Evolutionary conservation across 2,797 vertebrate species (phyloP).

Genomic region (Spheniscus humboldti): DNA sequence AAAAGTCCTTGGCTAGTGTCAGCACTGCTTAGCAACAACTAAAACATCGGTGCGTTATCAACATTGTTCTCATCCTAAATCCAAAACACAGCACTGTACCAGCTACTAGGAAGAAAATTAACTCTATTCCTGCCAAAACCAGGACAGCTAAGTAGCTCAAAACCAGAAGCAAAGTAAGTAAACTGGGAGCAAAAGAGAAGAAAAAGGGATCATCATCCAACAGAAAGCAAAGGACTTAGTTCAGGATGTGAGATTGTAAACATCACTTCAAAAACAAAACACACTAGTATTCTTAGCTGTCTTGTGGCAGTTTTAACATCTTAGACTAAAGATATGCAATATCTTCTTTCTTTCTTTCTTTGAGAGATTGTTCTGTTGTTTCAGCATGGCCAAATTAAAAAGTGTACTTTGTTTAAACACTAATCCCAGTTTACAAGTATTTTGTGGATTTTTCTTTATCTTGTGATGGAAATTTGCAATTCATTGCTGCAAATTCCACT

Average conservation of each 20-base stretch:
- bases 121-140: no score
- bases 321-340: rapidly evolving
- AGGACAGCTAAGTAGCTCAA: not conserved
- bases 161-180: not conserved
- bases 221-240: not conserved
- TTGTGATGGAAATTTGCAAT: not conserved
- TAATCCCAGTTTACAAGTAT: not conserved
- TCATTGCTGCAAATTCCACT: not conserved
- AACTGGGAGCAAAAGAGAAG: not conserved
- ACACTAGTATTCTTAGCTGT: not conserved
- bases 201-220: not conserved
- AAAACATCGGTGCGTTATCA: no score
- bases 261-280: not conserved
- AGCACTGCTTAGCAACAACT: no score
- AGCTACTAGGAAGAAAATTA: no score
- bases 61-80: no score
- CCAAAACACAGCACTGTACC: no score
- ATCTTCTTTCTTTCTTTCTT: not conserved
- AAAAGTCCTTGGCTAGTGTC: no score
- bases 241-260: not conserved
- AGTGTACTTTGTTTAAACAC: not conserved
- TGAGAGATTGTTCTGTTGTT: not conserved
- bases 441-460: not conserved
- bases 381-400: not conserved
- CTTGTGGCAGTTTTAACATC: not conserved